Evolutionary conservation across 1,140 invertebrate genomes (phyloP), one percentile per base, ranked within the genome.

Genomic region (Aphaenogaster rudis): DNA sequence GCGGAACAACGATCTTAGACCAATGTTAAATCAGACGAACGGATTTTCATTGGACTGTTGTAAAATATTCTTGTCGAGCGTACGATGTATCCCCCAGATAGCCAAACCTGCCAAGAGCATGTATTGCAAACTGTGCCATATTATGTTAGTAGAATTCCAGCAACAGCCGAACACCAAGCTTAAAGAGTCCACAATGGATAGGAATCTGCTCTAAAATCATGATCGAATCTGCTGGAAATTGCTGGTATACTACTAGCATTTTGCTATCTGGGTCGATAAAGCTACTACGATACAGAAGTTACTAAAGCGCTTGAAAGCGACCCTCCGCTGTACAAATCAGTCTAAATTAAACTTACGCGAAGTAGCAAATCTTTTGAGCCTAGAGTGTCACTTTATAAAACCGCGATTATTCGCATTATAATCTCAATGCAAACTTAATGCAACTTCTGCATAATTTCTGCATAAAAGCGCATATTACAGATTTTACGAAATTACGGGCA

Each of bases 221-320:
- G 28, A 28, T 28, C 28, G 28, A 28, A 28, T 28, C 28, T 28
- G 28, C 28, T 28, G 28, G 28, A 28, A 28, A 28, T 28, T 28
- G 28, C 28, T 28, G 28, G 28, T 28, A 28, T 28, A 28, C 28
- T 28, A 28, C 28, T 28, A 28, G 28, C 28, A 28, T 28, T 28
- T 28, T 28, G 28, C 28, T 28, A 28, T 28, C 28, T 28, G 28
- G 28, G 28, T 28, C 28, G 28, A 28, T 28, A 28, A 28, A 28
- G 28, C 28, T 28, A 28, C 17, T 66, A 67, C n/a, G 15, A 54
- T 81, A 28, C 54, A 48, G n/a, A 72, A 57, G 7, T 54, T 74
- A 54, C 67, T 72, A 28, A 81, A 72, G 15, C 61, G 61, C 64
- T 67, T 45, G 48, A 17, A 82, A 74, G 52, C 39, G 4, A 82